phyloP scores from a whole-genome alignment of 2,113 vertebrate genomes.

The Trematomus loennbergii region DNA sequence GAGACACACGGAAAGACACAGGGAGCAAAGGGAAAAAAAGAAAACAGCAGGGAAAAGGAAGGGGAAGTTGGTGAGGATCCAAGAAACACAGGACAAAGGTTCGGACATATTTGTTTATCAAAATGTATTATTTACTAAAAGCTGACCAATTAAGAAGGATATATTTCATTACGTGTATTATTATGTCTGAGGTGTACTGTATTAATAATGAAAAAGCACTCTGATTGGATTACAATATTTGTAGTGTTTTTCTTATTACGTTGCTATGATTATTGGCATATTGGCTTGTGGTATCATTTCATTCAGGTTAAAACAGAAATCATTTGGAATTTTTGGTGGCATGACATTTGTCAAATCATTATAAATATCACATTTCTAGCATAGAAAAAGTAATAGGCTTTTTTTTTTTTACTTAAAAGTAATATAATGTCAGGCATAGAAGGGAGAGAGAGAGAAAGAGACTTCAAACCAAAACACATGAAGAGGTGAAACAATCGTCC shows the following conservation, averaged over 20 bases:
- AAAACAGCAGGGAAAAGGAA: constrained; percentile 38
- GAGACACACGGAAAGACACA: constrained; percentile 60
- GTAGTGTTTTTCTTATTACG: constrained; percentile 40
- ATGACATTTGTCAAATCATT: constrained; percentile 56
- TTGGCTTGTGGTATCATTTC: constrained; percentile 43
- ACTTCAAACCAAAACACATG: constrained; percentile 47
- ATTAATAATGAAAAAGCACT: constrained; percentile 32
- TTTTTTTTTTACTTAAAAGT: constrained; percentile 39
- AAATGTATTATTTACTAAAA: constrained; percentile 6
- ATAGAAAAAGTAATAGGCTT: constrained; percentile 15
- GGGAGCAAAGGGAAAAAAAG: constrained; percentile 26
- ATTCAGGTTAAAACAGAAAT: constrained; percentile 43
- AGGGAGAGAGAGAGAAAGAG: constrained; percentile 22
- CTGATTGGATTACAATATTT: constrained; percentile 49
- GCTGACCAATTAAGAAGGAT: neutral
- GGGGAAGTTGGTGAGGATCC: constrained; percentile 44
- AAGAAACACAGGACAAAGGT: constrained; percentile 30
- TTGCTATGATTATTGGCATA: constrained; percentile 42
- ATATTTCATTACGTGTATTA: constrained; percentile 15
- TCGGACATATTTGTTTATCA: constrained; percentile 24
- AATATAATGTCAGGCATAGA: constrained; percentile 3
- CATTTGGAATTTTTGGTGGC: constrained; percentile 34
- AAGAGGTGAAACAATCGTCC: constrained; percentile 29
- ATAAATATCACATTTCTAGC: constrained; percentile 48
- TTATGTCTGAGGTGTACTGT: constrained; percentile 18